Percentiles rank a stretch among this genome's conserved stretches.
Evolutionary conservation across 2,888 invertebrate species (phyloP).

Genomic region (Lasioglossum oenotherae): DNA sequence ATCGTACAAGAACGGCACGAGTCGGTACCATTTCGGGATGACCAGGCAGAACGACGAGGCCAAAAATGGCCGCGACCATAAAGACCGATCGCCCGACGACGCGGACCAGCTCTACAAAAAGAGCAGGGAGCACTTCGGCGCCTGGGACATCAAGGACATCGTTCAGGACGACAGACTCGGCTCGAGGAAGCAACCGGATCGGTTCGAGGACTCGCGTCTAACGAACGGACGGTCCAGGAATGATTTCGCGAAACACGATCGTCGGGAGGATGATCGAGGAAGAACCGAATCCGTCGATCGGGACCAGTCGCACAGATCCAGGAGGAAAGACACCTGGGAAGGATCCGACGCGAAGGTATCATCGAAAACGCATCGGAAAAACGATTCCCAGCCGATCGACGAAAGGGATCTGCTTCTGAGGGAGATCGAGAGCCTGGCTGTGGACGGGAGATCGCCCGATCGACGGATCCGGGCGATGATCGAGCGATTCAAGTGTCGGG

Average conservation of each 20-base stretch:
- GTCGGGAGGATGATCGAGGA: conserved; percentile 39
- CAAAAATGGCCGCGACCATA: conserved; percentile 56
- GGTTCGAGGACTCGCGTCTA: conserved; percentile 55
- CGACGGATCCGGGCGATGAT: conserved; percentile 74
- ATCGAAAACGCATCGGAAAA: conserved; percentile 34
- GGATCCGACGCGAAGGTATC: conserved; percentile 37
- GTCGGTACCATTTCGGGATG: conserved; percentile 69
- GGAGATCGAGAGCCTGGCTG: conserved; percentile 67
- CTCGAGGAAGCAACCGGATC: conserved; percentile 52
- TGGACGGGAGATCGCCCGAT: conserved; percentile 69
- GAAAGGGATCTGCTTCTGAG: conserved; percentile 61
- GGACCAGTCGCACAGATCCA: conserved; percentile 55
- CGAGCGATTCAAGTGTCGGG: conserved; percentile 70
- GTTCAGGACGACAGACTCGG: conserved; percentile 49
- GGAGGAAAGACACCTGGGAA: conserved; percentile 54
- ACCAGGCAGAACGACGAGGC: conserved; percentile 51
- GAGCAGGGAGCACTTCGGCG: conserved; percentile 73
- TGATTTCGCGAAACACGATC: conserved; percentile 39
- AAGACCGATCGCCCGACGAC: conserved; percentile 49
- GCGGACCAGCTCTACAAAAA: conserved; percentile 68
- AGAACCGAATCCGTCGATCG: conserved; percentile 62
- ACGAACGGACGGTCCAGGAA: conserved; percentile 59
- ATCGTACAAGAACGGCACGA: conserved; percentile 53
- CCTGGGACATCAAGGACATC: conserved; percentile 75
- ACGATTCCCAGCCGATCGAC: conserved; percentile 47